Evolutionary conservation across 2,888 invertebrate species (phyloP).

Genomic region (Volucella inflata): DNA sequence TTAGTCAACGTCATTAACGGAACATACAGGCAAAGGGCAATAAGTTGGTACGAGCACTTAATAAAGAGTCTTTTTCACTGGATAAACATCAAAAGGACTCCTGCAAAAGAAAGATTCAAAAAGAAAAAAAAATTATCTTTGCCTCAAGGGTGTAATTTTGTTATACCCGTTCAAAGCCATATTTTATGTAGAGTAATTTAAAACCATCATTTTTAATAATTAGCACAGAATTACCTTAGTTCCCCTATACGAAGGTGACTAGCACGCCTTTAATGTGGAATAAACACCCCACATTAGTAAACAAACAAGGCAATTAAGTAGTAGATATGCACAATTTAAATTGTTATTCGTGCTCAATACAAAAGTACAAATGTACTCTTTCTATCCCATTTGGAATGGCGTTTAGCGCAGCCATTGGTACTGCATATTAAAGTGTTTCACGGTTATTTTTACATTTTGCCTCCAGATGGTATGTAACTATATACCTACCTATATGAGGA

Average conservation of each 20-base stretch:
- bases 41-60: conserved; percentile 23
- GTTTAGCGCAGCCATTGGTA: conserved; percentile 7
- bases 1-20: conserved; percentile 26
- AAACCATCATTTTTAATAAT: conserved; percentile 63
- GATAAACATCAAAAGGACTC: conserved; percentile 38
- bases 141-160: conserved; percentile 21
- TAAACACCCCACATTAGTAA: conserved; percentile 55
- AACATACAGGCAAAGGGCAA: conserved; percentile 6
- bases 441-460: conserved; percentile 12
- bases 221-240: conserved; percentile 52
- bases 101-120: background rate
- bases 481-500: background rate
- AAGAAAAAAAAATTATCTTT: conserved; percentile 6
- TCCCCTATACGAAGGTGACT: conserved; percentile 6
- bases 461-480: background rate
- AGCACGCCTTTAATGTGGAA: conserved; percentile 16
- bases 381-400: conserved; percentile 18
- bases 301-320: conserved; percentile 49
- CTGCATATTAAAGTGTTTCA: conserved; percentile 27
- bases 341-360: conserved; percentile 47
- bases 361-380: conserved; percentile 14
- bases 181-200: conserved; percentile 37
- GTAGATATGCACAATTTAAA: conserved; percentile 50
- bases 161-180: background rate
- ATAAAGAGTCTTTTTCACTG: conserved; percentile 37